Conservation (phyloP, 2,113 vertebrate species). For the Catharus minimus region DNA sequence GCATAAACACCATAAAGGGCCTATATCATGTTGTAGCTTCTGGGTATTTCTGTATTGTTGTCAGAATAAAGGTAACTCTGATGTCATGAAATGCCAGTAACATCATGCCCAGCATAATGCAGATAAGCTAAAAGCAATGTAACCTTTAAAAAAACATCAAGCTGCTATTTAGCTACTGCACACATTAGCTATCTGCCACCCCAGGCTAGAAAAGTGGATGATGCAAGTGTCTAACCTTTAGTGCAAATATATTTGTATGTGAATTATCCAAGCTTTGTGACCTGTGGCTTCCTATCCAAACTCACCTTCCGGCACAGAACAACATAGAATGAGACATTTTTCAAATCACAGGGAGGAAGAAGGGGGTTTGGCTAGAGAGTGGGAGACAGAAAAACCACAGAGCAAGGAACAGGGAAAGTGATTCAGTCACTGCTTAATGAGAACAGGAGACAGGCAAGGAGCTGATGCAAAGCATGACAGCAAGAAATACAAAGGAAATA, state of each 20-base stretch:
- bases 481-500: background rate
- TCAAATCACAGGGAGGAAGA: background rate
- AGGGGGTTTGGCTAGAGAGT: background rate
- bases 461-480: background rate
- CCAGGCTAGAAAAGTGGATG: background rate
- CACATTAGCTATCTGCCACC: background rate
- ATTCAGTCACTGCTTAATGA: background rate
- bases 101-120: background rate
- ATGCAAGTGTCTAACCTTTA: slow-evolving; percentile 11
- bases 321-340: background rate
- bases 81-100: slow-evolving; percentile 28
- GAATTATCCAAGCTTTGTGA: background rate
- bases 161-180: slow-evolving; percentile 34
- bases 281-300: background rate
- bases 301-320: background rate
- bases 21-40: slow-evolving; percentile 7
- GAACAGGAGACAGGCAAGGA: background rate
- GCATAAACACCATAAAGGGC: background rate
- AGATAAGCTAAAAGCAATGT: slow-evolving; percentile 45
- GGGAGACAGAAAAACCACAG: background rate
- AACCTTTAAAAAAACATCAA: slow-evolving; percentile 39
- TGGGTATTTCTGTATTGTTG: slow-evolving; percentile 35
- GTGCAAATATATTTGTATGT: background rate
- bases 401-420: background rate
- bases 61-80: slow-evolving; percentile 40